These are phyloP conservation scores for Pedicia rivosa DNA, from an alignment of 2,888 invertebrate species.

Conservation along the genomic window DNA sequence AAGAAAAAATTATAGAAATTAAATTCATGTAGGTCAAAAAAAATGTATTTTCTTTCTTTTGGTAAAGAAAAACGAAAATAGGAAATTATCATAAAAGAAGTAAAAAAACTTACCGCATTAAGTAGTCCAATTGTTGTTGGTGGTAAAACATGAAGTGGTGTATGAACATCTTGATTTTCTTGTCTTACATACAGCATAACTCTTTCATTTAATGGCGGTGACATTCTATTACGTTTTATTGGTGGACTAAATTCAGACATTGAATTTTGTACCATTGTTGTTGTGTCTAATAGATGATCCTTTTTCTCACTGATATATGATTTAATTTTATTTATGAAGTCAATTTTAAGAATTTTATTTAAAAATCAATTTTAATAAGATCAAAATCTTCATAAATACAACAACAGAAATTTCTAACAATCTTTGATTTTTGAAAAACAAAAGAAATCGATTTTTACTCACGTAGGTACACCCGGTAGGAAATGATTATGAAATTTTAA, in stretches of 20 bases:
- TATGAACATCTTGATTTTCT: conserved; percentile 89
- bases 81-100: too few species aligned
- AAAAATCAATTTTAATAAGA: too few species aligned
- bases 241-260: conserved; percentile 40
- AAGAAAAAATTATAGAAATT: too few species aligned
- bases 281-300: conserved; percentile 41
- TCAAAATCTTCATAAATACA: too few species aligned
- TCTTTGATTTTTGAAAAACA: too few species aligned
- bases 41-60: too few species aligned
- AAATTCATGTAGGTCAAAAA: too few species aligned
- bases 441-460: conserved; percentile 39
- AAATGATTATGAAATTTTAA: conserved; percentile 88
- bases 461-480: conserved; percentile 73
- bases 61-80: too few species aligned
- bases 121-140: conserved; percentile 83
- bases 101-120: conserved; percentile 89
- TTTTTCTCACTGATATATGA: conserved; percentile 54
- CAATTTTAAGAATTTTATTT: too few species aligned
- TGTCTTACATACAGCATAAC: conserved; percentile 96
- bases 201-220: conserved; percentile 69
- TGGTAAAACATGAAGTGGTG: conserved; percentile 87
- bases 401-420: too few species aligned
- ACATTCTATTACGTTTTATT: conserved; percentile 56
- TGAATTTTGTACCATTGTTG: conserved; percentile 22
- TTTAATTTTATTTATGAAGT: too few species aligned